Conservation (phyloP, 2,888 invertebrate species). For the Homarus gammarus region DNA sequence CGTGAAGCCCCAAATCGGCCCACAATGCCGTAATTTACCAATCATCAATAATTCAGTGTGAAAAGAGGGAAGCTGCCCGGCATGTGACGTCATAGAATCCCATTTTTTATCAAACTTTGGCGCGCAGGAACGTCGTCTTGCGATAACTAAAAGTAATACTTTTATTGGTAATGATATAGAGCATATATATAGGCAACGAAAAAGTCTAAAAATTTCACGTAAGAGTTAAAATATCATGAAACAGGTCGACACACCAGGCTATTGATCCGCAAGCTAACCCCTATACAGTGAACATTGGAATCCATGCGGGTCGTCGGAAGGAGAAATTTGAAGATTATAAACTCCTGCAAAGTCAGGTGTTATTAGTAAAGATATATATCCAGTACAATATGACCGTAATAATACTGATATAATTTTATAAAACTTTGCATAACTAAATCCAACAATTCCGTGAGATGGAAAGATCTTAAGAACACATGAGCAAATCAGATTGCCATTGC, state of each 20-base stretch:
- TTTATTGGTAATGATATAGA: neutral
- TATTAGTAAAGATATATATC: neutral
- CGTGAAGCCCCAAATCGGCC: conserved; percentile 29
- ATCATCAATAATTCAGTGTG: conserved; percentile 68
- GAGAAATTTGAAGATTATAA: conserved; percentile 45
- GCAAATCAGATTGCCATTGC: conserved; percentile 55
- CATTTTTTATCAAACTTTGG: conserved; percentile 71
- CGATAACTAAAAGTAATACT: conserved; percentile 38
- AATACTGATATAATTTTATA: neutral
- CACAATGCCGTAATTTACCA: conserved; percentile 21
- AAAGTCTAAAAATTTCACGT: neutral
- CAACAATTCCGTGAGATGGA: neutral
- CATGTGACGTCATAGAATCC: conserved; percentile 70
- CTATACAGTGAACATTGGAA: conserved; percentile 62
- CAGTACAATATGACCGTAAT: neutral
- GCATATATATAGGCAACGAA: neutral
- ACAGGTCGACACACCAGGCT: conserved; percentile 40
- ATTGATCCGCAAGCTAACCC: conserved; percentile 68
- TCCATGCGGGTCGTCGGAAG: conserved; percentile 44
- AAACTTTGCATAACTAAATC: neutral
- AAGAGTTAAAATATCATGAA: neutral
- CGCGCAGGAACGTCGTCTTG: conserved; percentile 63
- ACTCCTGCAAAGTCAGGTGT: neutral
- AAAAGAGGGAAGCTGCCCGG: conserved; percentile 65
- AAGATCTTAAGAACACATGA: conserved; percentile 32